Base-by-base conservation (phyloP, 1,140 invertebrate genomes). In the Drosophila ohnishii region DNA sequence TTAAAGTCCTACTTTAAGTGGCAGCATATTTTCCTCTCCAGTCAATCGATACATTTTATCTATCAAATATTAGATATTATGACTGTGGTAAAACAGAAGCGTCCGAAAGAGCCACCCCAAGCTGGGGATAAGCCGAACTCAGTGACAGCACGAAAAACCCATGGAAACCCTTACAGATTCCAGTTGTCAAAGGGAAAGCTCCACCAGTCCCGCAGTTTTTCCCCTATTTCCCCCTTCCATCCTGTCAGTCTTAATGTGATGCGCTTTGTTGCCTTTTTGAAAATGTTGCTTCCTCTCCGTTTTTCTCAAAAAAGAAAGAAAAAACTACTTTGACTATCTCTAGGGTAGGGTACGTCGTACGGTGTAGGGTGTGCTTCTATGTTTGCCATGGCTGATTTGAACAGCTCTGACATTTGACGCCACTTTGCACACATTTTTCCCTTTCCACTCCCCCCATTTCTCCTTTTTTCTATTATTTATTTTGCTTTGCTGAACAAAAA, bases 331-430 rank as follows among this genome's bases (percentile, higher is more conserved):
- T 56, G 75, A 65, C 65, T 47, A 39, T 63, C 19, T 37, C 10
- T 37, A 28, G 45, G 25, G 47, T 48, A 48, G 45, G 25, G 4
- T 30, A 10, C 25, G 1, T 9, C 10, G n/a, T 6, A 28, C 16
- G 48, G 22, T 42, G 42, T 22, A 55, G 56, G 25, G 47, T 61
- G 25, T 53, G 32, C 45, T 40, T 65, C 13, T 70, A 57, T 70
- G 51, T 83, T 73, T 73, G 50, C 53, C 58, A 81, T 78, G 77
- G 69, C 82, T 85, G 82, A 85, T 77, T 83, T 86, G 70, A 85
- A 64, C 82, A 81, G 70, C 75, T 71, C 76, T 88, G 83, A 88
- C 84, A 88, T 88, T 87, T 86, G 84, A 88, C 75, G 84, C 84
- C 84, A 88, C 79, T 82, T 87, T 82, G 65, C 78, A 51, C 62